Evolutionary conservation across 2,797 vertebrate genomes (phyloP), one percentile per base, ranked within the genome.

Genomic region (Schizothorax lantsangensis): DNA sequence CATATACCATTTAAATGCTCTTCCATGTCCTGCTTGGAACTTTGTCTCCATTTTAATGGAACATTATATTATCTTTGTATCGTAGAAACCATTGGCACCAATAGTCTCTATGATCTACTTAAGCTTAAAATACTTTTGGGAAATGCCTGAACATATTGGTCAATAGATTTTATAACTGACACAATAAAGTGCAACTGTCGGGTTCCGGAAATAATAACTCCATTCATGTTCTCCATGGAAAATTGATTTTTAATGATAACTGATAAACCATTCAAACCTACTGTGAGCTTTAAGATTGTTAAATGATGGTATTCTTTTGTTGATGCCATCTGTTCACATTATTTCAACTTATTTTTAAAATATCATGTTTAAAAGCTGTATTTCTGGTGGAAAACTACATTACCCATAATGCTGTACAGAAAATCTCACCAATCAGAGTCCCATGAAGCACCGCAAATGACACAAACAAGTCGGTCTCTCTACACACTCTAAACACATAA

Each of bases 21-120:
- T 17, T 72, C 62, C 23, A 5, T 21, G 47, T 59, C 14, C 49
- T 72, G 36, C 36, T 79, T 5, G 6, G 52, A 33, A 78, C 52
- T 26, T 77, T 78, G 45, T 54, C 12, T 81, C 11, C 11, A n/a
- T 81, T n/a, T 71, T 38, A 68, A 57, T 62, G 79, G 6, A 14
- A 10, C 6, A 14, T 54, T 77, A 1, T 52, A 11, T 8, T 11
- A 26, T 75, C 45, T 77, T 36, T 33, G 14, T 15, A 57, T 62
- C 59, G 2, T 26, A 26, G 59, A 62, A 66, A 33, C 62, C 14
- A 33, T 7, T 66, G 62, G 62, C 26, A 66, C 12, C 26, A 33
- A 33, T 33, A 14, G 12, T 33, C 30, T 33, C 26, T 66, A 6
- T 26, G 2, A 33, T 66, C 26, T 17, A 66, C 30, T 8, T 17